Base-by-base conservation (phyloP, 2,113 vertebrate genomes). In the Gavia stellata region DNA sequence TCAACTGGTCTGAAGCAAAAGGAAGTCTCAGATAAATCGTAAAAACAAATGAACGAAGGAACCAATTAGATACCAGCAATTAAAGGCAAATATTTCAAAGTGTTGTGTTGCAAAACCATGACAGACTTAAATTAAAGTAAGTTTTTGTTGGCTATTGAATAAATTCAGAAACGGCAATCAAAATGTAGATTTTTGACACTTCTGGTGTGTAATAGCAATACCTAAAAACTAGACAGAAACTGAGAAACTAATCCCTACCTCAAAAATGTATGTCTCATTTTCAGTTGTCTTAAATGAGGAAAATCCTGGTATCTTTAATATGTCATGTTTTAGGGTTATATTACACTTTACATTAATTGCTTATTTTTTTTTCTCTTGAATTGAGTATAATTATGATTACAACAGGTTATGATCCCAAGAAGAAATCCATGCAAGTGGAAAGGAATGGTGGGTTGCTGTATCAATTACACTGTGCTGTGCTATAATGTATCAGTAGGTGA, bases 41-140 rank as follows among this genome's bases (percentile, higher is more conserved):
- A 14, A 70, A 65, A 91, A 26, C 29, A 68, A 71, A 45, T 7
- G 3, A 80, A 86, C 15, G 9, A 82, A 56, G 12, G 18, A 71
- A 80, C 10, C 24, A 65, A 75, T 62, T 44, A 72, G 42, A 65
- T 29, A 49, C 3, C 10, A 66, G 26, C 61, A 87, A 61, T 3
- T 81, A 55, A 77, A 90, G 33, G 25, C 42, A 95, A 88, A 47
- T 40, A 62, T 47, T 73, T 81, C 11, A 17, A 75, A 66, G 42
- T 12, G 7, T n/a, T 74, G 17, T 17, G 13, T 38, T 49, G 36
- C 28, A 94, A 87, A 94, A 59, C 26, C 0, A 2, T 0, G 0
- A 72, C 4, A 78, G 42, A 55, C 47, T 73, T 90, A 18, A 75
- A 86, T 19, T 55, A 70, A 78, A 71, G 12, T 5, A 6, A 61